Percentiles rank a stretch among this genome's conserved stretches.
Evolutionary conservation across 2,888 invertebrate genomes (phyloP).

Genomic region (Pristionchus arcanus): DNA sequence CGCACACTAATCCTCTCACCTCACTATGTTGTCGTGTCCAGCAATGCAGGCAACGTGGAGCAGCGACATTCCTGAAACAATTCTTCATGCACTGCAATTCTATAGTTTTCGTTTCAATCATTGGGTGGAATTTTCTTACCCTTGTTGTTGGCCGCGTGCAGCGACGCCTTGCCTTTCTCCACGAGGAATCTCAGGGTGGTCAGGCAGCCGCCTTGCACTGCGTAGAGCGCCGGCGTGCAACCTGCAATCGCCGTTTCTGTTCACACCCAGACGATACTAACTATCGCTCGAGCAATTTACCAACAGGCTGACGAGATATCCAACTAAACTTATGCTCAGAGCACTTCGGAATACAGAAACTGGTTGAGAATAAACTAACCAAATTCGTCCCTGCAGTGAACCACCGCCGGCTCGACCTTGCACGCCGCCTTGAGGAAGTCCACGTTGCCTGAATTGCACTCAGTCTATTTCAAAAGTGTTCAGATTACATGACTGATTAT

Average conservation of each 20-base stretch:
- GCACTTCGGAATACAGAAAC: no score
- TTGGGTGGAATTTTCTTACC: constrained; percentile 59
- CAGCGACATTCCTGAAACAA: constrained; percentile 71
- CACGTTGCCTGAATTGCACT: constrained; percentile 71
- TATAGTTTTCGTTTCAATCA: no score
- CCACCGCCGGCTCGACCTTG: constrained; percentile 75
- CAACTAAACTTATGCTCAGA: no score
- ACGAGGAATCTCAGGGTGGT: constrained; percentile 72
- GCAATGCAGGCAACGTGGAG: constrained; percentile 74
- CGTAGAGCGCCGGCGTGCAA: constrained; percentile 74
- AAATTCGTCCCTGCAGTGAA: constrained; percentile 71
- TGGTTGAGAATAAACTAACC: constrained; percentile 57
- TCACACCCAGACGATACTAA: no score
- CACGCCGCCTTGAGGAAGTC: constrained; percentile 73
- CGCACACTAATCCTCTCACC: constrained; percentile 61
- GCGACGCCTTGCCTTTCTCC: constrained; percentile 72
- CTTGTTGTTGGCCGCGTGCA: constrained; percentile 67
- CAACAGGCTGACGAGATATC: no score
- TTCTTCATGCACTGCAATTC: no score
- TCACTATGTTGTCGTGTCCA: constrained; percentile 71
- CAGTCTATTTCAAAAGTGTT: no score
- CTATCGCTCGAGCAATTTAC: no score
- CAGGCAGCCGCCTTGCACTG: constrained; percentile 74
- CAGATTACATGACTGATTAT: no score
- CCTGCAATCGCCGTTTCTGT: no score